phyloP scores from a whole-genome alignment of 1,140 invertebrate species.

The Drosophila gunungcola region DNA sequence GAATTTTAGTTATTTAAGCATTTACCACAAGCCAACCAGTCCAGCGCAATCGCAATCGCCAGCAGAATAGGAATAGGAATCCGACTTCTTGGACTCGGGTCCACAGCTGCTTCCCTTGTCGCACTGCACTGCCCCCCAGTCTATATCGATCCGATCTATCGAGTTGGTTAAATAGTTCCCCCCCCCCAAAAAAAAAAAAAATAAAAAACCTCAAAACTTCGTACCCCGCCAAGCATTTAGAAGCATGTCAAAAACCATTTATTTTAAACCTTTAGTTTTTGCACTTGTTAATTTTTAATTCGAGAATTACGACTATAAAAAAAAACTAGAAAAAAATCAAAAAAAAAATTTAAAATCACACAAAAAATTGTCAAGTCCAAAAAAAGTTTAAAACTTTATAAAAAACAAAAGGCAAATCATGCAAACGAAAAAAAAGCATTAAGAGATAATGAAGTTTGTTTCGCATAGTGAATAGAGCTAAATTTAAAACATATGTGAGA shows the following conservation, averaged over 20 bases:
- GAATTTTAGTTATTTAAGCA: constrained; percentile 78
- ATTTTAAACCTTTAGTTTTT: constrained; percentile 58
- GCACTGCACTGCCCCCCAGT: constrained; percentile 53
- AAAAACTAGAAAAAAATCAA: constrained; percentile 33
- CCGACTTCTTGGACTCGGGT: constrained; percentile 4
- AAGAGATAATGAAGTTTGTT: constrained; percentile 71
- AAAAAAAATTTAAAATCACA: constrained; percentile 55
- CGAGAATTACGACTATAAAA: constrained; percentile 44
- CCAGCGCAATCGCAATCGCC: constrained; percentile 41
- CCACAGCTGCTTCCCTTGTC: constrained; percentile 16
- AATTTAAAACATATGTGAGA: constrained; percentile 76
- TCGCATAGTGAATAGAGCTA: constrained; percentile 76
- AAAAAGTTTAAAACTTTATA: constrained; percentile 78
- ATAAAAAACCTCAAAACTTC: constrained; percentile 6
- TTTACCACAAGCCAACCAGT: constrained; percentile 50
- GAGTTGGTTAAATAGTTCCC: constrained; percentile 3
- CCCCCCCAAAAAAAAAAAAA: neutral
- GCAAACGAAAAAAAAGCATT: constrained; percentile 50
- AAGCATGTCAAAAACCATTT: constrained; percentile 52
- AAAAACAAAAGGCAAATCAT: constrained; percentile 50
- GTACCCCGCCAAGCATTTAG: constrained; percentile 69
- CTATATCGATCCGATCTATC: constrained; percentile 21
- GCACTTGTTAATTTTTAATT: constrained; percentile 76
- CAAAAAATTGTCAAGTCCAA: constrained; percentile 55
- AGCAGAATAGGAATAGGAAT: constrained; percentile 20